Conservation (phyloP, 2,797 vertebrate species). For the Aythya fuligula region DNA sequence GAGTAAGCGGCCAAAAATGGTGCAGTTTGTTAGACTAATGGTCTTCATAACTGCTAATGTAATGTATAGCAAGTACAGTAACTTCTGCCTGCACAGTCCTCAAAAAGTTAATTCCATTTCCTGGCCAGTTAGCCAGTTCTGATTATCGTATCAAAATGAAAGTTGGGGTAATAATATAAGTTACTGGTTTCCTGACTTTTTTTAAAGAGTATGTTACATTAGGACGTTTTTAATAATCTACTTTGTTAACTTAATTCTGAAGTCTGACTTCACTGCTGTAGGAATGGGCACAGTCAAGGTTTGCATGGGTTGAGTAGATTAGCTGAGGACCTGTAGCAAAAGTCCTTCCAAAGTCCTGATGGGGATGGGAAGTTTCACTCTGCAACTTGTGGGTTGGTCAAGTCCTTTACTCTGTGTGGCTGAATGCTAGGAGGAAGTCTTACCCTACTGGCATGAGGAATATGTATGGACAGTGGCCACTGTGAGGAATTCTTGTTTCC, state of each 20-base stretch:
- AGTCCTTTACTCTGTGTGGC: not conserved
- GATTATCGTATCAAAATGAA: not conserved
- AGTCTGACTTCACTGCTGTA: not conserved
- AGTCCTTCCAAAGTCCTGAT: not conserved
- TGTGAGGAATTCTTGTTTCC: not conserved
- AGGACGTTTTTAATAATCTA: not conserved
- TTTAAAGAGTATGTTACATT: not conserved
- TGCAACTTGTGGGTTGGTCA: not conserved
- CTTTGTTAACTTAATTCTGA: not conserved
- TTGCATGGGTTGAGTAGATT: not conserved
- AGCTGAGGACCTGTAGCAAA: not conserved
- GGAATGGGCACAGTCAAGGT: not conserved
- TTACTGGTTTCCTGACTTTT: not conserved
- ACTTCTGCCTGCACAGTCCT: not conserved
- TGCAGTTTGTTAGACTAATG: not conserved
- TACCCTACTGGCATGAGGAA: not conserved
- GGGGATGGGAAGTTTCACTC: not conserved
- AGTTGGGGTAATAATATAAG: not conserved
- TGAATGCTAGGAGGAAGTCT: not conserved
- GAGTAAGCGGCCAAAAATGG: not conserved
- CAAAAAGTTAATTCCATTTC: not conserved
- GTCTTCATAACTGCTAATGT: not conserved
- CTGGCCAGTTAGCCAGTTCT: not conserved
- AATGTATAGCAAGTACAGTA: not conserved
- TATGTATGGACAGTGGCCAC: fast-evolving